Base-by-base conservation (phyloP, 2,888 invertebrate species). In the Nysson spinosus region DNA sequence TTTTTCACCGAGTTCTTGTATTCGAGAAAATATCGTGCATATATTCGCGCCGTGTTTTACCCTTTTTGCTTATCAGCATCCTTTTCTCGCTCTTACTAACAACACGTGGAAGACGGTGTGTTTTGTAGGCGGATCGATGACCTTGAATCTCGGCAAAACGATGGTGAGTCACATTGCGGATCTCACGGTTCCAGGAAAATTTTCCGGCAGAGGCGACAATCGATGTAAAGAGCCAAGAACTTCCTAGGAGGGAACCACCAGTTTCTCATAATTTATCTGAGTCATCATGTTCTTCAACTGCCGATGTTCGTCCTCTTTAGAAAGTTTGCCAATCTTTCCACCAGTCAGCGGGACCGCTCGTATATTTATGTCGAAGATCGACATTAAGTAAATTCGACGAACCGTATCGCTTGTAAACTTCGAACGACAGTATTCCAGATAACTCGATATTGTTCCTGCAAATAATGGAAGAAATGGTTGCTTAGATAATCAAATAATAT, bases 181-280 rank as follows among this genome's bases (percentile, higher is more conserved):
- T 72, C 52, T 50, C 57, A 58, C 16, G 54, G 55, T 76, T 76
- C 69, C 70, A 72, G 60, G 75, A 76, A 76, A 72, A 70, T 72
- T 70, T 72, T 74, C 66, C 70, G 51, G 68, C 34, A 57, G 64
- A 47, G 54, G 57, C 66, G 55, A 56, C 58, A 50, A 70, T 73
- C 67, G 37, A 67, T 61, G 69, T 40, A 43, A 22, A 42, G 37
- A 32, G 35, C 30, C 37, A 24, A 24, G 43, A 16, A 40, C 42
- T 55, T 63, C 49, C 69, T 57, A 65, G 56, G 58, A 54, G 43
- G 39, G 40, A 40, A 54, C 44, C 47, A 44, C 55, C 46, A 30
- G 46, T 14, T 22, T 11, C 47, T 63, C 51, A 9, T 69, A 55
- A 60, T 39, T 60, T 69, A 64, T 39, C 46, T 60, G 58, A 69